Evolutionary conservation across 2,797 vertebrate species (phyloP), one percentile per base, ranked within the genome.

Genomic region (Melanotaenia pygmaea): DNA sequence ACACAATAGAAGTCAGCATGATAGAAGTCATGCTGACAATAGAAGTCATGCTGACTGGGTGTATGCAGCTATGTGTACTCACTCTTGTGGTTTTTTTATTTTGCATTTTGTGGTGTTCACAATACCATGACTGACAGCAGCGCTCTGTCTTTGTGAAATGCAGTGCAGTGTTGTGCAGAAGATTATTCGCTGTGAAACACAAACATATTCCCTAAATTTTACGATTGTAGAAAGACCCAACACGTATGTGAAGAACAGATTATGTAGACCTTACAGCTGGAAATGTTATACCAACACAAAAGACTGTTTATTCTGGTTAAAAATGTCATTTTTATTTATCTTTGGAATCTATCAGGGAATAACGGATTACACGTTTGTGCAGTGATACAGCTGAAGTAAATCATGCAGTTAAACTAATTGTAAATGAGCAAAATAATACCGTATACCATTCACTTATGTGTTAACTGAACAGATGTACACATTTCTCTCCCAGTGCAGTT

Each of bases 111-210:
- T 57, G 66, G 53, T 58, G 63, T 51, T 28, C 26, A 16, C 10
- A 6, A 40, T 63, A 51, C 58, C 16, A 32, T 37, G 50, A 67
- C 61, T 67, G 60, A 70, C 61, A 72, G 58, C 2, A 1, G 12
- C 7, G 20, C 60, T 75, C 63, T 63, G 59, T 22, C 58, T 70
- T 47, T 69, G 59, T 70, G 70, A 80, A 67, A 70, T 63, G 62
- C 64, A 61, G 3, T 54, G 53, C 58, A 65, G 63, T 7, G 5
- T 59, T 45, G 18, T 35, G 37, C 72, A 69, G 54, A 58, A 22
- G 35, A 71, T 64, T 43, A 34, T 65, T 68, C 64, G 74, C 45
- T 77, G 57, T 59, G 71, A 80, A 77, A 65, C 62, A 77, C 65
- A 75, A 70, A 45, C 57, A 40, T 45, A 50, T 34, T 30, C 16